Evolutionary conservation across 2,797 vertebrate genomes (phyloP), one percentile per base, ranked within the genome.

Genomic region (Liasis olivaceus): DNA sequence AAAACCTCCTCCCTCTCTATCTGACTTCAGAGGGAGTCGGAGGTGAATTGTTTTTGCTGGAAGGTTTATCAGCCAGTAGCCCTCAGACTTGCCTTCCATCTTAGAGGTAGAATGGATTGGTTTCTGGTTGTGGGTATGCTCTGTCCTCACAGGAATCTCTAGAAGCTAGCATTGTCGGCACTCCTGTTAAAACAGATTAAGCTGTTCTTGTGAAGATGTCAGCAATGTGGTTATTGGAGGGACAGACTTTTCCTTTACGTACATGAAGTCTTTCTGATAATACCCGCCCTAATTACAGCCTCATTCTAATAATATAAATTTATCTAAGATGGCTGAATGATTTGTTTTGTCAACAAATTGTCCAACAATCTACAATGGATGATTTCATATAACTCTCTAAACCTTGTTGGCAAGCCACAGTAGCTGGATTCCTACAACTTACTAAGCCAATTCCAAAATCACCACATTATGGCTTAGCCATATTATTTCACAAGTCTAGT

Each of bases 181-280:
- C 22, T 36, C 2, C 17, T 77, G 31, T 77, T 77, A 77, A 77
- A 77, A 42, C 31, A 91, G 60, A 54, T 66, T 93, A 59, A 13
- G 92, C 93, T 91, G 90, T 20, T 91, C 62, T 94, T 87, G 60
- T 87, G 66, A n/a, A 31, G 28, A 63, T 36, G 63, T 20, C 51
- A 84, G 22, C 63, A 86, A 42, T 8, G 26, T 56, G 36, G 58
- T 51, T 91, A 60, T 62, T 90, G 28, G 88, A 59, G 89, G 28
- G 28, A 31, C 60, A 85, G 9, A 90, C 86, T 92, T 94, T 88
- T 77, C 88, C 6, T 26, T 90, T 59, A 58, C 91, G 87, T 24
- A 11, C 87, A 66, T 62, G n/a, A 94, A 96, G 93, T n/a, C 28
- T 89, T 92, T 85, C 22, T 84, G 22, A 64, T 42, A 13, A 22